Conservation (phyloP, 1,140 invertebrate genomes). For the Hormaphis cornu region DNA sequence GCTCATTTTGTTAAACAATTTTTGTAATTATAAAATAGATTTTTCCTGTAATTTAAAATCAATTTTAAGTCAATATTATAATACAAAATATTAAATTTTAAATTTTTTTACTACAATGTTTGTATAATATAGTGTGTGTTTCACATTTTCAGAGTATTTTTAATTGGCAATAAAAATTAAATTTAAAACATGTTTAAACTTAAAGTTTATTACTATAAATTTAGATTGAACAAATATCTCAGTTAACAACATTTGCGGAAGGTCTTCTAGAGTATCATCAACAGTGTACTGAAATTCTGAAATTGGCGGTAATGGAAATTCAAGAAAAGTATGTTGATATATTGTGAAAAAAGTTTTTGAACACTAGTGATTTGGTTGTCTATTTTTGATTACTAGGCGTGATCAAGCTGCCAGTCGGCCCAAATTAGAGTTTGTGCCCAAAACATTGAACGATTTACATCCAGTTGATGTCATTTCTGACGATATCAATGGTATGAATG, state of each 20-base stretch:
- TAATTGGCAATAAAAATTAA: too few species aligned
- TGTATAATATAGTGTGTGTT: too few species aligned
- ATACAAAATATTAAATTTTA: too few species aligned
- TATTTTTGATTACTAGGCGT: slow-evolving; percentile 51
- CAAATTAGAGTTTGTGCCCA: slow-evolving; percentile 84
- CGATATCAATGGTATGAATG: slow-evolving; percentile 50
- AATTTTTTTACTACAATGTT: too few species aligned
- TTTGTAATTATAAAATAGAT: too few species aligned
- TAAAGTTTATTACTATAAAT: too few species aligned
- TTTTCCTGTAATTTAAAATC: too few species aligned
- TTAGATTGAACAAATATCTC: slow-evolving; percentile 93
- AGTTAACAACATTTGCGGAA: slow-evolving; percentile 89
- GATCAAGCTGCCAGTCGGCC: slow-evolving; percentile 81
- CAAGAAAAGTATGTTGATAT: slow-evolving; percentile 67
- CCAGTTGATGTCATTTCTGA: slow-evolving; percentile 55
- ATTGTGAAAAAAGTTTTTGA: not conserved
- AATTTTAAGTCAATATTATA: too few species aligned
- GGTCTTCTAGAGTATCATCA: slow-evolving; percentile 91
- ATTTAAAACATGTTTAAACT: too few species aligned
- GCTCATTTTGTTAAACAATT: too few species aligned
- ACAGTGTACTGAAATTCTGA: slow-evolving; percentile 85
- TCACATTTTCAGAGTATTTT: too few species aligned
- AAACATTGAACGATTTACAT: slow-evolving; percentile 79
- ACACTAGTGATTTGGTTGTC: not conserved
- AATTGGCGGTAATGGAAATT: slow-evolving; percentile 71